A percentile compares a stretch with the other conserved stretches of the same genome.
Conservation (phyloP, 2,888 invertebrate genomes). For the Bellardia pandia region DNA sequence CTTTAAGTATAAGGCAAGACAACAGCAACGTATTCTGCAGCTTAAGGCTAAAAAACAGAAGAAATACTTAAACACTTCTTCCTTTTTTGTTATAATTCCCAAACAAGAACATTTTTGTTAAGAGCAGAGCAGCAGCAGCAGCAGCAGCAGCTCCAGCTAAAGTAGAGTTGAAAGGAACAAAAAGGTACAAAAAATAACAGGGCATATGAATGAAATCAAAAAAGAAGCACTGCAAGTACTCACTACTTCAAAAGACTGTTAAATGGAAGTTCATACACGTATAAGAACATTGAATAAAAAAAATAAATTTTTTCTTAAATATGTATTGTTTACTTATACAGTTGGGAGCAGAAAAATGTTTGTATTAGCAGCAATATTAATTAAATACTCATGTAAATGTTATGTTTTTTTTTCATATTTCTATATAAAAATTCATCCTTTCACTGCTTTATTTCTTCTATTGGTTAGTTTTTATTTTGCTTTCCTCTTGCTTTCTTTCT, state of each 20-base stretch:
- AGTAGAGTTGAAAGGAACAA: constrained; percentile 25
- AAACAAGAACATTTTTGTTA: constrained; percentile 9
- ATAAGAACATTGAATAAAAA: constrained; percentile 6
- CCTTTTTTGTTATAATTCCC: constrained; percentile 12
- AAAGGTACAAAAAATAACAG: neutral
- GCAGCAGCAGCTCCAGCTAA: neutral
- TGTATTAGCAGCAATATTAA: too few species aligned
- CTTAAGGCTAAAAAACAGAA: constrained; percentile 51
- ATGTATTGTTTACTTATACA: neutral
- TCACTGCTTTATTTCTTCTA: too few species aligned
- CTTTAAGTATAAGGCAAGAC: constrained; percentile 20
- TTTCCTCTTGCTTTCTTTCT: too few species aligned
- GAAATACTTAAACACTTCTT: constrained; percentile 47
- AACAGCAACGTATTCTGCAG: constrained; percentile 20
- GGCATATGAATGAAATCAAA: constrained; percentile 30
- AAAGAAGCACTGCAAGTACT: neutral
- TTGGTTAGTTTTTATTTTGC: too few species aligned
- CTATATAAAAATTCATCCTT: too few species aligned
- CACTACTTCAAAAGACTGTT: constrained; percentile 17
- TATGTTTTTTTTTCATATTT: too few species aligned
- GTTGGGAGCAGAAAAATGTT: neutral
- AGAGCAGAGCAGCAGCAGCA: neutral
- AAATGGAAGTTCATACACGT: constrained; percentile 31
- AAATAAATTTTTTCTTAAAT: neutral
- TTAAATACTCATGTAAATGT: too few species aligned